Conservation (phyloP, 30 jellyfish, hydroid and myxozoan species). For the Hydractinia symbiolongicarpus region DNA sequence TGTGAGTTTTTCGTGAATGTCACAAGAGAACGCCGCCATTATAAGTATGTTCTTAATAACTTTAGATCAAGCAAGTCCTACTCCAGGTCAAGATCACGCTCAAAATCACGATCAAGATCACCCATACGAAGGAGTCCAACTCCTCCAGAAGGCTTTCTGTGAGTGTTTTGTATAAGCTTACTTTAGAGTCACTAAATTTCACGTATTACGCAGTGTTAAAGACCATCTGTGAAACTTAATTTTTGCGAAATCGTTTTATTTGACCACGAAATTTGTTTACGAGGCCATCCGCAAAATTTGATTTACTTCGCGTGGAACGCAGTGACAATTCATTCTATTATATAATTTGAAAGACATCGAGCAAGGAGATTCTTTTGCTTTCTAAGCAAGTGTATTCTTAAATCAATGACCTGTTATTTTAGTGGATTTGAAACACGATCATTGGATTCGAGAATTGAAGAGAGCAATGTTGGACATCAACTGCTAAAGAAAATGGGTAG, state of each 20-base stretch:
- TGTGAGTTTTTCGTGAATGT: no score
- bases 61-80: constrained; percentile 20
- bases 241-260: no score
- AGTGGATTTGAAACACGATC: constrained; percentile 87
- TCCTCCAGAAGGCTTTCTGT: constrained; percentile 97
- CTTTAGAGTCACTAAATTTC: neutral
- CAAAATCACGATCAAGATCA: constrained; percentile 63
- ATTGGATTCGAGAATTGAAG: constrained; percentile 78
- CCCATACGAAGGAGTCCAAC: constrained; percentile 92
- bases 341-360: no score
- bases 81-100: constrained; percentile 60
- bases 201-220: neutral
- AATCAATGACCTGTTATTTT: neutral
- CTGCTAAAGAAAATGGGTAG: constrained; percentile 94
- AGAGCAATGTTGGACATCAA: constrained; percentile 92
- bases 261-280: no score
- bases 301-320: no score
- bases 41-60: no score
- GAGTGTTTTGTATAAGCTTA: constrained; percentile 5
- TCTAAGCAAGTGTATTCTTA: no score
- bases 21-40: no score
- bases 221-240: no score
- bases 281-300: no score
- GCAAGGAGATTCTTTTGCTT: no score
- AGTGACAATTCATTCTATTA: no score